Conservation (phyloP, 2,888 invertebrate species). For the Aspidiotus rigidus region DNA sequence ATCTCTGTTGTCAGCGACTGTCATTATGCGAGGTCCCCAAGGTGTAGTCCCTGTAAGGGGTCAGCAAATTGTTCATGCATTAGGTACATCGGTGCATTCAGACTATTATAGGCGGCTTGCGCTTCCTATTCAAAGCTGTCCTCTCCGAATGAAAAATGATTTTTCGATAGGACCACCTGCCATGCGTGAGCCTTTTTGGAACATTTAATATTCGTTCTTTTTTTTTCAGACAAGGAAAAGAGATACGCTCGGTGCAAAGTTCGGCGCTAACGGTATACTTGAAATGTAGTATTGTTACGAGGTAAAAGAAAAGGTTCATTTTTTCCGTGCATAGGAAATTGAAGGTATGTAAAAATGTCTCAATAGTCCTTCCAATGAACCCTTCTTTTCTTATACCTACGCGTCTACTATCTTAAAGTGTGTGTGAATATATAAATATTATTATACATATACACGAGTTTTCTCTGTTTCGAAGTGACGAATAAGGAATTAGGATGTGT, state of each 20-base stretch:
- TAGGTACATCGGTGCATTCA: not conserved
- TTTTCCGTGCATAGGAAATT: not conserved
- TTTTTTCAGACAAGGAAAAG: slow-evolving; percentile 14
- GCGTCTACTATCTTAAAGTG: not conserved
- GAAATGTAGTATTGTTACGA: not conserved
- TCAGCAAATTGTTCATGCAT: slow-evolving; percentile 28
- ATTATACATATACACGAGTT: too few species aligned
- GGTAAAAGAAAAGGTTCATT: not conserved
- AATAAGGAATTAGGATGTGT: not conserved
- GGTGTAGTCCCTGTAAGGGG: slow-evolving; percentile 31
- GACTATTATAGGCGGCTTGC: slow-evolving; percentile 18
- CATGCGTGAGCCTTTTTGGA: slow-evolving; percentile 4
- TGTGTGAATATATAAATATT: too few species aligned
- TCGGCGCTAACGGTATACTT: slow-evolving; percentile 19
- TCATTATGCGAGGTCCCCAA: slow-evolving; percentile 31
- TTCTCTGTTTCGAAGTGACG: not conserved
- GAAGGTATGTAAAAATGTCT: slow-evolving; percentile 2
- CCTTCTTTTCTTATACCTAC: not conserved
- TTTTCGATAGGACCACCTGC: slow-evolving; percentile 34
- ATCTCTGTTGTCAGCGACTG: slow-evolving; percentile 31
- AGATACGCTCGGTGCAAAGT: not conserved
- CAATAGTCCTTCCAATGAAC: not conserved
- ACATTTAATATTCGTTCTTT: not conserved
- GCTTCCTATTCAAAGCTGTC: slow-evolving; percentile 25
- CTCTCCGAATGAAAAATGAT: slow-evolving; percentile 29